These are phyloP conservation scores for Protophormia terraenovae DNA, from an alignment of 2,888 invertebrate genomes.

Conservation along the genomic window DNA sequence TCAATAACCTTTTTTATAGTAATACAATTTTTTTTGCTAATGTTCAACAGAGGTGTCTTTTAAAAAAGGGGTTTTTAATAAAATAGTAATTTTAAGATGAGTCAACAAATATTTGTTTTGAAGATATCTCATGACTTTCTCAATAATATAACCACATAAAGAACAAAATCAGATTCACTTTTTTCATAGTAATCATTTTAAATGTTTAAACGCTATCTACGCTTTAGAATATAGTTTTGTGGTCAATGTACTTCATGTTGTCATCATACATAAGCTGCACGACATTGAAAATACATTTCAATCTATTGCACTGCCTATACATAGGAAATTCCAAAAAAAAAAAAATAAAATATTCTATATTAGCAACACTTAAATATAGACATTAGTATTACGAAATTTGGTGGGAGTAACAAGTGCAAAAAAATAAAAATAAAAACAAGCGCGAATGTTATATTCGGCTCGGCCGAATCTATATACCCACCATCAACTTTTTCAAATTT, in stretches of 20 bases:
- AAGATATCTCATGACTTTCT: too few species aligned
- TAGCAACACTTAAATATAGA: neutral
- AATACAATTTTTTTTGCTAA: neutral
- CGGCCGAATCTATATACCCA: too few species aligned
- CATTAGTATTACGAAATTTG: neutral
- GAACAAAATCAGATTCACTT: too few species aligned
- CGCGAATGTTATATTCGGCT: too few species aligned
- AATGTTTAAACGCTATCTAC: neutral
- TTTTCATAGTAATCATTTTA: too few species aligned
- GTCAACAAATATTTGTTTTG: too few species aligned
- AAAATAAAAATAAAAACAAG: too few species aligned
- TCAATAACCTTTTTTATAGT: conserved; percentile 37
- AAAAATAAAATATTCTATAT: neutral
- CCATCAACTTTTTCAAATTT: too few species aligned
- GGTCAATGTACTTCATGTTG: neutral
- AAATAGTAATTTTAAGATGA: neutral
- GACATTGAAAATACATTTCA: conserved; percentile 19
- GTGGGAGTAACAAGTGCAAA: neutral
- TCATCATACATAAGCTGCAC: neutral
- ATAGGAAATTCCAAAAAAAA: neutral
- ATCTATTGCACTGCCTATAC: neutral
- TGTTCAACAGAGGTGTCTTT: conserved; percentile 11
- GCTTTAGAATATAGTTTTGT: neutral
- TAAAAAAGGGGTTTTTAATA: neutral
- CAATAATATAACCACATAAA: too few species aligned